These are phyloP conservation scores for Megalops atlanticus DNA, from an alignment of 2,113 vertebrate genomes.

Conservation along the genomic window DNA sequence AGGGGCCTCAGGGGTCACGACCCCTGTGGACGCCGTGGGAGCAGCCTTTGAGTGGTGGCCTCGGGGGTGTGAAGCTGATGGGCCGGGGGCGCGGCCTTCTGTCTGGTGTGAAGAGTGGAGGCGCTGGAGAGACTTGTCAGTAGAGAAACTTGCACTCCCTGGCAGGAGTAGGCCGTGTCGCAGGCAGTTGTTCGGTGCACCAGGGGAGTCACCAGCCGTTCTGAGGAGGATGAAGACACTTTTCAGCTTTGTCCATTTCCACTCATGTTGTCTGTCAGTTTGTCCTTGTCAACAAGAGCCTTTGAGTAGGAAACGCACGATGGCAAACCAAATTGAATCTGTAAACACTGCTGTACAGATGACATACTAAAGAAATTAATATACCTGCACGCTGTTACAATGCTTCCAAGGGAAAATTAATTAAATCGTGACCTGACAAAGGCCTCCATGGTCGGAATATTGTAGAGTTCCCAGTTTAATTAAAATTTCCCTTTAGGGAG, in stretches of 20 bases:
- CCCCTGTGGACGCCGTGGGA: neutral
- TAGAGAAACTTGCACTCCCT: neutral
- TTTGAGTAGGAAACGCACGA: too few relatives aligned
- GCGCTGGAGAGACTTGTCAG: neutral
- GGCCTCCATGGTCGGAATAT: too few relatives aligned
- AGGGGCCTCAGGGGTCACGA: neutral
- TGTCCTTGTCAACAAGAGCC: too few relatives aligned
- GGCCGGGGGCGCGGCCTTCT: neutral
- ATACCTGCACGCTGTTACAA: too few relatives aligned
- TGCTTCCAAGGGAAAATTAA: too few relatives aligned
- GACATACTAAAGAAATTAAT: too few relatives aligned
- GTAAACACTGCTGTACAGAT: too few relatives aligned
- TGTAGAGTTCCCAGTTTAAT: too few relatives aligned
- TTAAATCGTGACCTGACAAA: too few relatives aligned
- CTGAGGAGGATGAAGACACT: neutral
- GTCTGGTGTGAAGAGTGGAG: conserved; percentile 4
- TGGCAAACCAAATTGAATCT: too few relatives aligned
- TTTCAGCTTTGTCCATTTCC: neutral
- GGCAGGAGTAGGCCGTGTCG: neutral
- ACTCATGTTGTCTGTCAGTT: too few relatives aligned
- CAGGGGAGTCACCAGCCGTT: neutral
- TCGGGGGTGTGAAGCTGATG: neutral
- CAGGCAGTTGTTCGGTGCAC: neutral
- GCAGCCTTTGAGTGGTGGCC: neutral
- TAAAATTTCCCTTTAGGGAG: too few relatives aligned